Percentiles rank a stretch among this genome's conserved stretches.
These are phyloP conservation scores for Nanorana parkeri DNA, from an alignment of 2,113 vertebrate genomes.

Conservation along the genomic window DNA sequence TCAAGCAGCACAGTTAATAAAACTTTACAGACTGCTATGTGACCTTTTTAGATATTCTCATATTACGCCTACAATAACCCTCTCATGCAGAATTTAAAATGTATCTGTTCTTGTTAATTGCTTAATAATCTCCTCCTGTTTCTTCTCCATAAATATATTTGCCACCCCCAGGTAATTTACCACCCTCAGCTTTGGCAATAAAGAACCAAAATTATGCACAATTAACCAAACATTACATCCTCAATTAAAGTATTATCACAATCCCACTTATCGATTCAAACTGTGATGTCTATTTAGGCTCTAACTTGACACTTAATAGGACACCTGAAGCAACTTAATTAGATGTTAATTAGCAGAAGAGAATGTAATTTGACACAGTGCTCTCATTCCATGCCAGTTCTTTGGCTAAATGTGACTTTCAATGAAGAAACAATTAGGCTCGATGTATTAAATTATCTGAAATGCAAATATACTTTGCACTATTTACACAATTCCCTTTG, in stretches of 20 bases:
- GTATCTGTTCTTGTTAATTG: too few relatives aligned
- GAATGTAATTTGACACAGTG: slow-evolving; percentile 67
- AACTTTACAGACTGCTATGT: too few relatives aligned
- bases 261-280: slow-evolving; percentile 59
- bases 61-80: too few relatives aligned
- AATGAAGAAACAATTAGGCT: slow-evolving; percentile 51
- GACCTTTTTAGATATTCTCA: too few relatives aligned
- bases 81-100: too few relatives aligned
- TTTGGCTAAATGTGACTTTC: slow-evolving; percentile 61
- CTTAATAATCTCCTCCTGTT: too few relatives aligned
- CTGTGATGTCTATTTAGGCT: slow-evolving; percentile 64
- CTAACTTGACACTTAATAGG: slow-evolving; percentile 58
- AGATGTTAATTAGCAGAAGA: slow-evolving; percentile 69
- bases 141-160: too few relatives aligned
- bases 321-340: slow-evolving; percentile 67
- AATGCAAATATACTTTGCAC: slow-evolving; percentile 45
- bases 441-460: slow-evolving; percentile 56
- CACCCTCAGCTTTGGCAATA: neutral
- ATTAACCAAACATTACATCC: slow-evolving; percentile 64
- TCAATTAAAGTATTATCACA: slow-evolving; percentile 64
- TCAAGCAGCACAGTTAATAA: neutral
- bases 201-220: slow-evolving; percentile 38
- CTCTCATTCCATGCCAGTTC: slow-evolving; percentile 64
- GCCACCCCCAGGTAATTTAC: neutral
- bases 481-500: slow-evolving; percentile 39